Percentiles rank a stretch among this genome's conserved stretches.
phyloP scores from a whole-genome alignment of 2,113 vertebrate species.

The Platanista minor region DNA sequence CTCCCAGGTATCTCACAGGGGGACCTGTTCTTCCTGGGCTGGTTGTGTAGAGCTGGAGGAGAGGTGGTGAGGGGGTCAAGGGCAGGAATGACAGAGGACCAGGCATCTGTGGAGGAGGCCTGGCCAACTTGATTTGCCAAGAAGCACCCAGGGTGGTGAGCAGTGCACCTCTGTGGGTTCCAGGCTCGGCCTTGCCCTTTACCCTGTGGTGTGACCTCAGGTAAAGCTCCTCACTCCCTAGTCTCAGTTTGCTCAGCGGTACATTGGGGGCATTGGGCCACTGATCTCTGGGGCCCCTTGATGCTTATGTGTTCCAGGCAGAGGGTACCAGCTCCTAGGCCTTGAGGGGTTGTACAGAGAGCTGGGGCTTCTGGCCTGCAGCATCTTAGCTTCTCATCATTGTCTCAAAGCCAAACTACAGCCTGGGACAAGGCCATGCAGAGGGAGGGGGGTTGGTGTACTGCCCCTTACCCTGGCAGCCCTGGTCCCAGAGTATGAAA shows the following conservation, averaged over 20 bases:
- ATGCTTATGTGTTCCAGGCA: neutral
- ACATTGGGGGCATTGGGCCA: neutral
- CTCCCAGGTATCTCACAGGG: slow-evolving; percentile 48
- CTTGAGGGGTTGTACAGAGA: neutral
- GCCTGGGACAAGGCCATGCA: neutral
- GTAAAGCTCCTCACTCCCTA: neutral
- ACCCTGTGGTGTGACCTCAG: neutral
- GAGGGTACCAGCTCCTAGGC: neutral
- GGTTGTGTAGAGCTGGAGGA: neutral
- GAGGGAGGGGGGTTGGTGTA: neutral
- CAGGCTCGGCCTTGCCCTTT: neutral
- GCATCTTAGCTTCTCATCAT: neutral
- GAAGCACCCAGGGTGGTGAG: neutral
- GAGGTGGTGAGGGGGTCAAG: neutral
- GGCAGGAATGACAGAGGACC: neutral
- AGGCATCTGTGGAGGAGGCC: neutral
- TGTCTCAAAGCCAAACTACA: neutral
- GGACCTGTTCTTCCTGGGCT: slow-evolving; percentile 37
- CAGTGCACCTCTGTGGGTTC: neutral
- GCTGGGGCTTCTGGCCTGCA: neutral
- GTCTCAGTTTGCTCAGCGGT: neutral
- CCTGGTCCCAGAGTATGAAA: neutral
- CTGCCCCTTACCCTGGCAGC: neutral
- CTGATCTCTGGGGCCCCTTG: neutral
- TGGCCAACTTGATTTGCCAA: neutral